Evolutionary conservation across 2,797 vertebrate species (phyloP).

Genomic region (Setipinna tenuifilis): DNA sequence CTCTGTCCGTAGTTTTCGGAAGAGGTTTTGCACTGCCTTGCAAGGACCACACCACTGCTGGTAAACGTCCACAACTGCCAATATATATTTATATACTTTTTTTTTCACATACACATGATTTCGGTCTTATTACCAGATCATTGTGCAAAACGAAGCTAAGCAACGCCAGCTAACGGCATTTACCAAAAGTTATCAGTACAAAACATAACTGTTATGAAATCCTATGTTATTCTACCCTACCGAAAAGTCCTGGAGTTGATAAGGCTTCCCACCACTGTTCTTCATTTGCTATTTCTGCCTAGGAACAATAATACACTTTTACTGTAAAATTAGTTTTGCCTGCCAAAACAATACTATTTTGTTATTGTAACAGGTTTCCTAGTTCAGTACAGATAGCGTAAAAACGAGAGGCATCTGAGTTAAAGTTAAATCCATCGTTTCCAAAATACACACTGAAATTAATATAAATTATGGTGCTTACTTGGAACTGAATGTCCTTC

Average conservation of each 20-base stretch:
- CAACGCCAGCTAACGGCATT: neutral
- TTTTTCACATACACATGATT: neutral
- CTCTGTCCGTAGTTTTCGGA: conserved; percentile 71
- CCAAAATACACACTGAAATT: neutral
- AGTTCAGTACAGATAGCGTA: neutral
- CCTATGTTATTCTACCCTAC: neutral
- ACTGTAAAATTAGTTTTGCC: neutral
- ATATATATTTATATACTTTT: neutral
- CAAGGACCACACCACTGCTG: conserved; percentile 80
- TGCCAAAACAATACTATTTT: neutral
- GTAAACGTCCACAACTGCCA: conserved; percentile 76
- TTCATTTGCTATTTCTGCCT: conserved; percentile 29
- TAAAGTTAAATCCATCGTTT: neutral
- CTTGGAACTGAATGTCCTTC: conserved; percentile 37
- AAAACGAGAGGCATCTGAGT: neutral
- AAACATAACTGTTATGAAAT: neutral
- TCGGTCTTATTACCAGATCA: neutral
- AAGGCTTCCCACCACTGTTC: conserved; percentile 39
- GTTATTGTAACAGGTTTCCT: neutral
- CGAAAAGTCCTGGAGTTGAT: conserved; percentile 26
- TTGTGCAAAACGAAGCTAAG: neutral
- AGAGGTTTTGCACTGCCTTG: conserved; percentile 71
- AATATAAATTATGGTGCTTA: neutral
- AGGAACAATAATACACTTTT: neutral
- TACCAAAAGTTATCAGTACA: neutral